These are phyloP conservation scores for Tipula vernalis DNA, from an alignment of 2,888 invertebrate species.

Conservation along the genomic window DNA sequence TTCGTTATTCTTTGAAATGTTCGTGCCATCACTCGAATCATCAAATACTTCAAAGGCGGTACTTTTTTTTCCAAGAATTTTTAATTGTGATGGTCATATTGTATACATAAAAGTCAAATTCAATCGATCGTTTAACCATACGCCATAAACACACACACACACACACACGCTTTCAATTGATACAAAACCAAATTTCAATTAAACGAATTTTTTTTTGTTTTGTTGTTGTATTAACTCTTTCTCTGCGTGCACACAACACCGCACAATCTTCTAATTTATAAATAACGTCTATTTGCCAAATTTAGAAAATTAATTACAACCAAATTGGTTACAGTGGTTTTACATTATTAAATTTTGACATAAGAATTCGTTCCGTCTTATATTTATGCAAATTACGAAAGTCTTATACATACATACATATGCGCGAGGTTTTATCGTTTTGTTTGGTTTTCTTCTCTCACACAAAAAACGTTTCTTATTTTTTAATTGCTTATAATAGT, in stretches of 20 bases:
- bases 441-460: not conserved
- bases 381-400: constrained; percentile 4
- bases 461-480: not conserved
- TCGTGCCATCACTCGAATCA: not conserved
- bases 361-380: constrained; percentile 4
- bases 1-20: not conserved
- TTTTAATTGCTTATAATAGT: not conserved
- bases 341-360: not conserved
- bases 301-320: not conserved
- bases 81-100: not conserved
- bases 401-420: not conserved
- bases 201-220: not conserved
- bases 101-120: not conserved
- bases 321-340: not conserved
- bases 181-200: not conserved
- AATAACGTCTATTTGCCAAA: not conserved
- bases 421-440: not conserved
- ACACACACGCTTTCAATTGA: not conserved
- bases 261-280: not conserved
- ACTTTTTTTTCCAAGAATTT: not conserved
- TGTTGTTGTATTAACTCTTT: not conserved
- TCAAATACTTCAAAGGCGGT: not conserved
- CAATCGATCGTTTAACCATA: not conserved
- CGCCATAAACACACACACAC: not conserved
- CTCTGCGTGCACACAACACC: not conserved